Base-by-base conservation (phyloP, 2,113 vertebrate genomes). In the Diphyllodes magnificus region DNA sequence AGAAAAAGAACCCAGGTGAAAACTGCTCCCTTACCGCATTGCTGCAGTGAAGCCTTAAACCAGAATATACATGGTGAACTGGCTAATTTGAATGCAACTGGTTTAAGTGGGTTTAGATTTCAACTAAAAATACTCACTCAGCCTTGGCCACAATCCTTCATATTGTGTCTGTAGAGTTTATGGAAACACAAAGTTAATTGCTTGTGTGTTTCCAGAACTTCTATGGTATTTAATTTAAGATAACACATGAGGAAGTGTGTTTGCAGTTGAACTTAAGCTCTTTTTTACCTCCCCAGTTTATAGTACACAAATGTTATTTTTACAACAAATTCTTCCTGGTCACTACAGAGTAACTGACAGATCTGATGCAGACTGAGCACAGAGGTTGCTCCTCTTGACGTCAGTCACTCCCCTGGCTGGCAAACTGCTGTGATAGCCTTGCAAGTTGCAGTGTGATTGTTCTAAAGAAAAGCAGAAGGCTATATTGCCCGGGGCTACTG, bases 271-370 rank as follows among this genome's bases (percentile, higher is more conserved):
- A 92, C 13, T 8, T 76, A 86, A 77, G 30, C 77, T 92, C 90
- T 95, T 88, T 94, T 96, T 95, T 91, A 96, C 65, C 78, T 82
- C 63, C 70, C 86, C n/a, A n/a, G 90, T 97, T 97, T 97, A 97
- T 86, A 97, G 96, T 97, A 97, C 60, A 97, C 96, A 97, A 84
- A 68, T 81, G 73, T 96, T 97, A 94, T 96, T 97, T 97, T 95
- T 86, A 78, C 91, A 83, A 94, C 91, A 90, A 96, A 76, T 69
- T 93, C 92, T 97, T 97, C 97, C 97, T 96, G 94, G 80, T 96
- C 49, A 45, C 31, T 80, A 13, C 28, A 69, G 14, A 72, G 54
- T 76, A 91, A 91, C 79, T n/a, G 35, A 42, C 25, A 86, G 56
- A 45, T 85, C 84, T 82, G 59, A 78, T 44, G 82, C 66, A 86